Percentiles rank a stretch among this genome's conserved stretches.
phyloP scores from a whole-genome alignment of 2,888 invertebrate genomes.

The Oxyscelio sp. region DNA sequence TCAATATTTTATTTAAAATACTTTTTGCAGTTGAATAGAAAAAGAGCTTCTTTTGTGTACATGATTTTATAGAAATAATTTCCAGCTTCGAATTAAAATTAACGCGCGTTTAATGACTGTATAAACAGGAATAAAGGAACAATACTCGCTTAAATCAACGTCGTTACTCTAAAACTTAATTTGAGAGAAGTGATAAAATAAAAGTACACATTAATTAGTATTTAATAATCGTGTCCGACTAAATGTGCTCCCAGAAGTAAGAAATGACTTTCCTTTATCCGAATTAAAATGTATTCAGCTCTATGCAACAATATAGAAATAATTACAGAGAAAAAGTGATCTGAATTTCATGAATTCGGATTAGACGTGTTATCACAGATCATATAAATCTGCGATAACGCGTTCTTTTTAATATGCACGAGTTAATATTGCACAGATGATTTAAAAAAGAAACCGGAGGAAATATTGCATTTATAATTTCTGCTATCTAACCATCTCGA shows the following conservation, averaged over 20 bases:
- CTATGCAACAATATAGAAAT: slow-evolving; percentile 11
- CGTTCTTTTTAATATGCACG: slow-evolving; percentile 46
- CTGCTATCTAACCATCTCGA: slow-evolving; percentile 29
- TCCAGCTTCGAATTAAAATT: too few relatives aligned
- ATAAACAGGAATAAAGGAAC: too few relatives aligned
- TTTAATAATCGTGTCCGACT: too few relatives aligned
- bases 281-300: not conserved
- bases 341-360: slow-evolving; percentile 46
- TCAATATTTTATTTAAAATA: slow-evolving; percentile 4
- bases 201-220: not conserved
- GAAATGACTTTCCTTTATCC: too few relatives aligned
- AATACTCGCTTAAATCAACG: too few relatives aligned
- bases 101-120: too few relatives aligned
- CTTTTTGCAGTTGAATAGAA: slow-evolving; percentile 15
- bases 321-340: slow-evolving; percentile 27
- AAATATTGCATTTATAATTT: slow-evolving; percentile 49
- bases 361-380: too few relatives aligned
- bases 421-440: slow-evolving; percentile 44
- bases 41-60: too few relatives aligned
- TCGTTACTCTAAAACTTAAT: not conserved
- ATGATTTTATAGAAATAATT: not conserved
- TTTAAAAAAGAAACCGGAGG: slow-evolving; percentile 30
- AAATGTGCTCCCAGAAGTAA: too few relatives aligned
- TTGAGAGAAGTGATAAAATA: not conserved
- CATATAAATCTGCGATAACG: slow-evolving; percentile 39